Base-by-base conservation (phyloP, 2,113 vertebrate genomes). In the Anarrhichthys ocellatus region DNA sequence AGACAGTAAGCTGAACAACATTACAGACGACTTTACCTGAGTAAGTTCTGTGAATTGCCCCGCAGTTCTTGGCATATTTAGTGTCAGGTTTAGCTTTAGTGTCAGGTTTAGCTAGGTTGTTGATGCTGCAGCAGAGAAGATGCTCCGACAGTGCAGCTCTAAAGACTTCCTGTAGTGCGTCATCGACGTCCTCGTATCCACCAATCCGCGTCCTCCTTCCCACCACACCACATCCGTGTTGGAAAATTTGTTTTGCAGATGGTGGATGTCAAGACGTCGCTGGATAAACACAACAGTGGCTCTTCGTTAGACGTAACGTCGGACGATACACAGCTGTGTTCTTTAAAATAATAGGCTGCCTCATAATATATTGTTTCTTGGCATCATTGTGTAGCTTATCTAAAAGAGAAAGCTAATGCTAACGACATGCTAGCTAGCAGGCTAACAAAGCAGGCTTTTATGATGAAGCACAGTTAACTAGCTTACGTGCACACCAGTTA, bases 371-470 rank as follows among this genome's bases (percentile, higher is more conserved):
- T 7, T 10, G 34, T 71, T 50, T 50, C 6, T 22, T 24, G 38
- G 22, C 3, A 24, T 13, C 1, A 29, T 36, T 27, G 10, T 17
- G 2, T 20, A 1, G 17, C 15, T 67, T 20, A 22, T 38, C 27
- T 14, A 1, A 50, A 34, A 11, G 11, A 1, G 32, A 67, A 48
- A 11, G 77, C 85, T 81, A 83, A 76, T 40, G 90, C 79, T 88
- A 80, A 82, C 44, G 63, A 0, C 50, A 40, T n/a, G 77, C 74
- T 82, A 84, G 68, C 81, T 86, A 83, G 69, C 80, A 68, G 34
- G 84, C 83, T 86, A 91, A 90, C 91, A 88, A 88, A 86, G 82
- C 88, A 73, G 71, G 58, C n/a, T 80, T 34, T 88, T 68, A 73
- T 69, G 44, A n/a, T 74, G 36, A 58, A 36, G 64, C 38, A 27